phyloP scores from a whole-genome alignment of 1,140 invertebrate genomes.

The Anadara kagoshimensis region DNA sequence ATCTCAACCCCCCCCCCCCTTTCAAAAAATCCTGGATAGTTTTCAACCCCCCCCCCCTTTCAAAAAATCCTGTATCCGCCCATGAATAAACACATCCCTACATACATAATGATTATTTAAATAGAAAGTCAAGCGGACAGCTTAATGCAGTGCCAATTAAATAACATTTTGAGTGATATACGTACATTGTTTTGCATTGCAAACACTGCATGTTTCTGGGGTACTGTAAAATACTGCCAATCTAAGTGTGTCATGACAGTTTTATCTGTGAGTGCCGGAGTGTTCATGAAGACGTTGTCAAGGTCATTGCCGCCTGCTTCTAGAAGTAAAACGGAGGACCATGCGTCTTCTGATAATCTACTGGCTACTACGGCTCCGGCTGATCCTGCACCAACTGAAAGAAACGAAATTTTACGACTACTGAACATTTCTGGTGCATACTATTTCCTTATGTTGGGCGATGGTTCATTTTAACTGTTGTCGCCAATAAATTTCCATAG shows the following conservation, averaged over 20 bases:
- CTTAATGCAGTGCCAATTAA: no score
- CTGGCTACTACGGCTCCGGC: conserved; percentile 96
- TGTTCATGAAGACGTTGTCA: conserved; percentile 72
- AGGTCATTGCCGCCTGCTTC: conserved; percentile 95
- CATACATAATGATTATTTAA: no score
- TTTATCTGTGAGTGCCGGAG: not conserved
- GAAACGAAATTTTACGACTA: not conserved
- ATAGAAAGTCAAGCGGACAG: no score
- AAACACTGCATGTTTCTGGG: conserved; percentile 75
- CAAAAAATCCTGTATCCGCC: no score
- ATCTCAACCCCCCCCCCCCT: no score
- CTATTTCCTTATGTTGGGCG: no score
- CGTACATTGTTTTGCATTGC: conserved; percentile 69
- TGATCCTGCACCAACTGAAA: conserved; percentile 90
- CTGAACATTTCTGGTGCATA: no score
- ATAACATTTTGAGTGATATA: not conserved
- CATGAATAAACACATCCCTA: no score
- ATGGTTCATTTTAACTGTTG: no score
- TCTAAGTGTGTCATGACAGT: conserved; percentile 74
- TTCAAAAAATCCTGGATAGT: no score
- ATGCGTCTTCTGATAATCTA: conserved; percentile 84
- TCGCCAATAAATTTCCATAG: no score
- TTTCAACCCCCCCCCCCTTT: no score
- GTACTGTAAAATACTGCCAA: conserved; percentile 94
- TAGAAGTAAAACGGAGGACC: conserved; percentile 86